Evolutionary conservation across 2,797 vertebrate genomes (phyloP).

Genomic region (Cyprinella venusta): DNA sequence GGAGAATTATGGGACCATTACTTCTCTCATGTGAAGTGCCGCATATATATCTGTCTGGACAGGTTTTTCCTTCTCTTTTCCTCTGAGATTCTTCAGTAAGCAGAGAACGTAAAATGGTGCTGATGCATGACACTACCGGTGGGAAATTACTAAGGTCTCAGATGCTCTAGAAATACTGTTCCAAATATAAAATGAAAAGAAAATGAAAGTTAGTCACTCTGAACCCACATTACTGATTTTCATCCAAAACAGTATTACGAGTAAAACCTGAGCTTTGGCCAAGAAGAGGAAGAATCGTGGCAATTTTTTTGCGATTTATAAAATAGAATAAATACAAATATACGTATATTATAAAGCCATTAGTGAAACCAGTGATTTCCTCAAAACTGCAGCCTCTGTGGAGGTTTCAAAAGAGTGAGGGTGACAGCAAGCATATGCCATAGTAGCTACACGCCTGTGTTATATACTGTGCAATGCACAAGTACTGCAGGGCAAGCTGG

Average conservation of each 20-base stretch:
- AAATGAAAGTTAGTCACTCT: conserved; percentile 13
- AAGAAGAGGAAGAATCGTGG: not conserved
- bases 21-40: not conserved
- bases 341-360: not conserved
- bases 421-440: conserved; percentile 41
- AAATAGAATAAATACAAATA: not conserved
- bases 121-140: conserved; percentile 32
- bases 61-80: not conserved
- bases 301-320: no score
- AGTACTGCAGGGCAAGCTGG: conserved; percentile 9
- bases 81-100: conserved; percentile 3
- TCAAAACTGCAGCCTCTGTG: not conserved
- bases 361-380: not conserved
- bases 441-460: conserved; percentile 11
- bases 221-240: conserved; percentile 11
- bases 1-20: conserved; percentile 31
- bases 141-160: conserved; percentile 18
- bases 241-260: not conserved
- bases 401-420: conserved; percentile 15
- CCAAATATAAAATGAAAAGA: conserved; percentile 23
- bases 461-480: conserved; percentile 16
- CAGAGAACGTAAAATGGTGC: conserved; percentile 30
- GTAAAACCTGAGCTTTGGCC: not conserved
- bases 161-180: not conserved
- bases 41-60: not conserved